phyloP scores from a whole-genome alignment of 2,888 invertebrate species.

The Tetropium fuscum region DNA sequence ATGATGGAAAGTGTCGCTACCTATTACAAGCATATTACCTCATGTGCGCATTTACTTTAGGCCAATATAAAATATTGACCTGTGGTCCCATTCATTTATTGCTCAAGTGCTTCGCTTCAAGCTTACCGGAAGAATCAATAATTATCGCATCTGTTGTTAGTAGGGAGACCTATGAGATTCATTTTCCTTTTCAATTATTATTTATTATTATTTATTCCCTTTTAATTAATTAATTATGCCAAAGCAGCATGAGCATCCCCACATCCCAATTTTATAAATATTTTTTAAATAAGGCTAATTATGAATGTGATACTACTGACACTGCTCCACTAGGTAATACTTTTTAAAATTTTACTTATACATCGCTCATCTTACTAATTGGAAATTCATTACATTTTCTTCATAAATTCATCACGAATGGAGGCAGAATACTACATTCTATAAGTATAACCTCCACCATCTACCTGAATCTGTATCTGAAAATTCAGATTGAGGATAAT shows the following conservation, averaged over 20 bases:
- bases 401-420: too few relatives aligned
- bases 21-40: neutral
- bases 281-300: constrained; percentile 12
- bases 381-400: too few relatives aligned
- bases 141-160: constrained; percentile 19
- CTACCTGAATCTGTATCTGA: too few relatives aligned
- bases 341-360: neutral
- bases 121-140: constrained; percentile 5
- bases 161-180: constrained; percentile 6
- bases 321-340: neutral
- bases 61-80: constrained; percentile 15
- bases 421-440: too few relatives aligned
- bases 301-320: constrained; percentile 16
- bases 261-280: constrained; percentile 9
- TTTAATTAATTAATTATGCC: constrained; percentile 14
- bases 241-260: constrained; percentile 1
- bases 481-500: too few relatives aligned
- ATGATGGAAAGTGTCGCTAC: too few relatives aligned
- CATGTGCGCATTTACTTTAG: constrained; percentile 14
- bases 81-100: constrained; percentile 23
- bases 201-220: too few relatives aligned
- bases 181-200: constrained; percentile 26
- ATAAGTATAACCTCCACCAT: too few relatives aligned
- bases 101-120: neutral
- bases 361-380: too few relatives aligned